Conservation (phyloP, 2,888 invertebrate genomes). For the Erannis defoliaria region DNA sequence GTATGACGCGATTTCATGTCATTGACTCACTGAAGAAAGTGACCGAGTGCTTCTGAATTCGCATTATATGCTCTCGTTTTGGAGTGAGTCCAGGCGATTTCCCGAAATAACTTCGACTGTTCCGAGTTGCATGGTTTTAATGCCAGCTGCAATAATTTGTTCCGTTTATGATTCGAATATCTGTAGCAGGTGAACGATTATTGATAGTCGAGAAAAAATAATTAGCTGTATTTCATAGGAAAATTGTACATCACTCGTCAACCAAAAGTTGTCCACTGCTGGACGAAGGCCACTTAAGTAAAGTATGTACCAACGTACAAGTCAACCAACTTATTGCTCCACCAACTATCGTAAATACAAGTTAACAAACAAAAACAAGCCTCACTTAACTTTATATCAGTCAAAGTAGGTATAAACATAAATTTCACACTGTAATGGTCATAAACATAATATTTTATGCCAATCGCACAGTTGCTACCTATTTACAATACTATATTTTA, state of each 20-base stretch:
- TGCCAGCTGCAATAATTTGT: slow-evolving; percentile 65
- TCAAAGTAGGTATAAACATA: slow-evolving; percentile 8
- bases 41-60: slow-evolving; percentile 76
- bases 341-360: slow-evolving; percentile 10
- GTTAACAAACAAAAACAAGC: slow-evolving; percentile 12
- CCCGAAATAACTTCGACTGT: slow-evolving; percentile 78
- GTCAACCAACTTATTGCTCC: slow-evolving; percentile 3
- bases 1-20: slow-evolving; percentile 61
- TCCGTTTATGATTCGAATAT: slow-evolving; percentile 51
- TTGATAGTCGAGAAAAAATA: background rate
- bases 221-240: background rate
- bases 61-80: slow-evolving; percentile 65
- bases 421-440: background rate
- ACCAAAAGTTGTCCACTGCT: too few species aligned
- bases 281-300: too few species aligned
- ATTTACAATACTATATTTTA: background rate
- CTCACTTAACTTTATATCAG: slow-evolving; percentile 12
- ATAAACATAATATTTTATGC: background rate
- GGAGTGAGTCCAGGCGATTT: slow-evolving; percentile 82
- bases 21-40: slow-evolving; percentile 82
- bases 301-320: background rate
- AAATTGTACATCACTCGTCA: background rate
- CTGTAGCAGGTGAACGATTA: slow-evolving; percentile 2
- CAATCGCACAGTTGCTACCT: background rate
- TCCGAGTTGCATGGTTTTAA: slow-evolving; percentile 75